These are phyloP conservation scores for Symphodus melops DNA, from an alignment of 2,113 vertebrate genomes.

Conservation along the genomic window DNA sequence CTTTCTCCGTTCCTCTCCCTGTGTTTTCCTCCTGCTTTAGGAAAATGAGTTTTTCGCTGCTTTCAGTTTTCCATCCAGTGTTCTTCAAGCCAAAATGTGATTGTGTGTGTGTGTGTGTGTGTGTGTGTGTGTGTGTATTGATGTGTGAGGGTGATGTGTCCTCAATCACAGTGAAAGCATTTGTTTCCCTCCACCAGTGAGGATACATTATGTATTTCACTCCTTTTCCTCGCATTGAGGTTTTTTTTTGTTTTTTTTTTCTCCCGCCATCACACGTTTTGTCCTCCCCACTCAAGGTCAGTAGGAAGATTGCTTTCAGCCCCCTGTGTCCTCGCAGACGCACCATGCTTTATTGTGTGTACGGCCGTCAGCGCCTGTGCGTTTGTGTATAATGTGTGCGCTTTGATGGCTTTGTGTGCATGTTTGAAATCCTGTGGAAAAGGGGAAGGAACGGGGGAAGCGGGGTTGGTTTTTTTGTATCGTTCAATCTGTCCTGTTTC, in stretches of 20 bases:
- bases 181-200: constrained; percentile 69
- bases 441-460: neutral
- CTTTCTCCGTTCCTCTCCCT: constrained; percentile 19
- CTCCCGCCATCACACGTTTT: constrained; percentile 56
- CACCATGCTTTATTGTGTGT: constrained; percentile 65
- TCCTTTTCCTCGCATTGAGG: constrained; percentile 63
- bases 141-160: constrained; percentile 63
- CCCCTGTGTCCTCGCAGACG: constrained; percentile 71
- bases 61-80: constrained; percentile 25
- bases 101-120: constrained; percentile 3
- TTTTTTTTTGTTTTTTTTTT: constrained; percentile 27
- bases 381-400: constrained; percentile 44
- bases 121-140: constrained; percentile 11
- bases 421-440: constrained; percentile 40
- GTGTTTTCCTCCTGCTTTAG: constrained; percentile 34
- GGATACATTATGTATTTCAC: constrained; percentile 80
- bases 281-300: constrained; percentile 79
- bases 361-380: constrained; percentile 36
- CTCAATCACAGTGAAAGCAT: constrained; percentile 77
- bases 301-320: constrained; percentile 80
- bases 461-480: constrained; percentile 22
- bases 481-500: constrained; percentile 46
- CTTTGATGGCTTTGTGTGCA: constrained; percentile 39
- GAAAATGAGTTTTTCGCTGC: constrained; percentile 59
- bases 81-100: constrained; percentile 32